Percentiles rank a stretch among this genome's conserved stretches.
Evolutionary conservation across 2,888 invertebrate genomes (phyloP).

Genomic region (Xylophagus ater): DNA sequence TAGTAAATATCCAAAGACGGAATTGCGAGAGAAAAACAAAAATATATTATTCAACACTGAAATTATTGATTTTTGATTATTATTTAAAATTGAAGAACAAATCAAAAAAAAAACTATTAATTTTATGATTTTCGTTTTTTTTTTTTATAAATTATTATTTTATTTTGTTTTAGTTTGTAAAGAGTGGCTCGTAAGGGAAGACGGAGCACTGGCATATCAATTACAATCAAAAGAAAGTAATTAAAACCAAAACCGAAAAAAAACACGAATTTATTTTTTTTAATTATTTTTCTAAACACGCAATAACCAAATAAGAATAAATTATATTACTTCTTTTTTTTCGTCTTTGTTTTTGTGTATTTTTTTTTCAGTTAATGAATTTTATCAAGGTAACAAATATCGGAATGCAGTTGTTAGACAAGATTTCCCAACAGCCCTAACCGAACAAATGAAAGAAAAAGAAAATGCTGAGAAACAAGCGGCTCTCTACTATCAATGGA

Average conservation of each 20-base stretch:
- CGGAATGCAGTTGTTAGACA: constrained; percentile 66
- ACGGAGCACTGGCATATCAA: constrained; percentile 68
- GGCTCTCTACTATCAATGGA: constrained; percentile 46
- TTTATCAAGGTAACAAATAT: constrained; percentile 63
- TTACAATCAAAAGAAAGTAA: constrained; percentile 73
- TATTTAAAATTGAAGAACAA: not conserved
- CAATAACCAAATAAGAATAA: constrained; percentile 1
- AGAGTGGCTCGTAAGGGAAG: constrained; percentile 75
- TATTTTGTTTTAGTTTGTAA: constrained; percentile 52
- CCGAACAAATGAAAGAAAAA: constrained; percentile 61
- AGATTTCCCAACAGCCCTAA: constrained; percentile 63
- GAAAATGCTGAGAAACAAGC: constrained; percentile 51
- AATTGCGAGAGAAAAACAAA: not conserved
- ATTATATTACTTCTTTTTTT: constrained; percentile 7
- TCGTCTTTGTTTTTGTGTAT: constrained; percentile 1
- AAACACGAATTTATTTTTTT: no score
- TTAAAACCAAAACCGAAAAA: constrained; percentile 20
- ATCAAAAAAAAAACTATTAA: not conserved
- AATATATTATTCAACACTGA: not conserved
- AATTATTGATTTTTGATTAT: not conserved
- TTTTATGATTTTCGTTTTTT: no score
- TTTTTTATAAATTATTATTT: constrained; percentile 12
- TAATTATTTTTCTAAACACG: not conserved
- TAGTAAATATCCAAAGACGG: not conserved
- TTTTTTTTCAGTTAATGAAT: constrained; percentile 50